A percentile compares a stretch with the other conserved stretches of the same genome.
These are phyloP conservation scores for Pterophyllum scalare DNA, from an alignment of 2,113 vertebrate species.

Conservation along the genomic window DNA sequence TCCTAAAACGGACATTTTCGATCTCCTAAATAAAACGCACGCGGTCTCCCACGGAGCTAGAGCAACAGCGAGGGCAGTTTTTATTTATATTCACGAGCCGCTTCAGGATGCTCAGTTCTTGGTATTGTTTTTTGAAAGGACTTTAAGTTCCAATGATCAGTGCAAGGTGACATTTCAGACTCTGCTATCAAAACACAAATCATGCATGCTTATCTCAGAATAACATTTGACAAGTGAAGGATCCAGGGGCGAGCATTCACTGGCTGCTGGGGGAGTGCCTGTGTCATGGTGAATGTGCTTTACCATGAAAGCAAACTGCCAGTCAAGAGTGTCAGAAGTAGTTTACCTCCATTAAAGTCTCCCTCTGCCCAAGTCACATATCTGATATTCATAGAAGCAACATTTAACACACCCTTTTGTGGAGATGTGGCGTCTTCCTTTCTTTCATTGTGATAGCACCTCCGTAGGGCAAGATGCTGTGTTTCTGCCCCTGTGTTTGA, in stretches of 20 bases:
- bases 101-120: not conserved
- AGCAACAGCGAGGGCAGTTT: not conserved
- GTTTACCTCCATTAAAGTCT: slow-evolving; percentile 59
- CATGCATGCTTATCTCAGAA: slow-evolving; percentile 46
- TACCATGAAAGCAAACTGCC: slow-evolving; percentile 62
- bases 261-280: slow-evolving; percentile 19
- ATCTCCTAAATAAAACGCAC: not conserved
- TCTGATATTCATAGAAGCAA: slow-evolving; percentile 67
- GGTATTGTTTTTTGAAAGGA: not conserved
- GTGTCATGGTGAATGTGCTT: slow-evolving; percentile 38
- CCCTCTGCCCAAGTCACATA: slow-evolving; percentile 52
- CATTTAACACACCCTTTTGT: slow-evolving; percentile 56
- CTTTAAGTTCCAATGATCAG: slow-evolving; percentile 26
- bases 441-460: slow-evolving; percentile 62
- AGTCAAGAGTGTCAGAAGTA: slow-evolving; percentile 66
- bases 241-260: slow-evolving; percentile 50
- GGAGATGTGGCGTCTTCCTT: slow-evolving; percentile 34
- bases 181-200: slow-evolving; percentile 53
- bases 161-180: slow-evolving; percentile 40
- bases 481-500: slow-evolving; percentile 59
- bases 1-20: not conserved
- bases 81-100: not conserved
- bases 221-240: slow-evolving; percentile 60
- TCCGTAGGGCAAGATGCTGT: slow-evolving; percentile 59
- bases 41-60: not conserved